Base-by-base conservation (phyloP, 2,113 vertebrate genomes). In the Mustela nigripes region DNA sequence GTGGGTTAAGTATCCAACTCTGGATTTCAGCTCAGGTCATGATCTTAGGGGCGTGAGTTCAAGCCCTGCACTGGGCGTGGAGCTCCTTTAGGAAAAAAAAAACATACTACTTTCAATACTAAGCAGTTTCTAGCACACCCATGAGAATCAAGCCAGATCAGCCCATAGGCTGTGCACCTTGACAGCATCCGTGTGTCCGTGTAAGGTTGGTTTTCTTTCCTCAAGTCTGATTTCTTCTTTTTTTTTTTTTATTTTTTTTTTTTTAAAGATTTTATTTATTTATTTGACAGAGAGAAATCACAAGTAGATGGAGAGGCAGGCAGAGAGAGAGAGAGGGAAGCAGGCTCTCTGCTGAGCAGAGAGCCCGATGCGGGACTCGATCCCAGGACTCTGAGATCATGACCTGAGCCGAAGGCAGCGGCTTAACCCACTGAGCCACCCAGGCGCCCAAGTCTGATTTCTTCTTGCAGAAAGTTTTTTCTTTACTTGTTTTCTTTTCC, bases 71-170 rank as follows among this genome's bases (percentile, higher is more conserved):
- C 33, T 21, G 65, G 16, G 7, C 33, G 7, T n/a, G 65, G 33
- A 69, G 15, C 65, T 69, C 16, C 65, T 67, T 69, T 18, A 56
- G 16, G 18, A 69, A 69, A n/a, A 18, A n/a, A 45, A 48, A 83
- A 95, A 94, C 3, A 95, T 33, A 78, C 7, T 53, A 81, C 97
- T 97, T 90, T 56, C 85, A 96, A 76, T 95, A 78, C 1, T 65
- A 39, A 62, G 63, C 18, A 21, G 53, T 97, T 98, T 58, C 73
- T 48, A 86, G 89, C n/a, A 45, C 33, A 92, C 36, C 4, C 56
- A 21, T 31, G 33, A 94, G 94, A 50, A 42, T 84, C 33, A 79
- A 86, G 39, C 33, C 22, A 87, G 31, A 69, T 89, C 10, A 74
- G 69, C 69, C 9, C 95, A 19, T 65, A 45, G 71, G 45, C 56